Evolutionary conservation across 1,140 invertebrate genomes (phyloP), one percentile per base, ranked within the genome.

Genomic region (Hormaphis cornu): DNA sequence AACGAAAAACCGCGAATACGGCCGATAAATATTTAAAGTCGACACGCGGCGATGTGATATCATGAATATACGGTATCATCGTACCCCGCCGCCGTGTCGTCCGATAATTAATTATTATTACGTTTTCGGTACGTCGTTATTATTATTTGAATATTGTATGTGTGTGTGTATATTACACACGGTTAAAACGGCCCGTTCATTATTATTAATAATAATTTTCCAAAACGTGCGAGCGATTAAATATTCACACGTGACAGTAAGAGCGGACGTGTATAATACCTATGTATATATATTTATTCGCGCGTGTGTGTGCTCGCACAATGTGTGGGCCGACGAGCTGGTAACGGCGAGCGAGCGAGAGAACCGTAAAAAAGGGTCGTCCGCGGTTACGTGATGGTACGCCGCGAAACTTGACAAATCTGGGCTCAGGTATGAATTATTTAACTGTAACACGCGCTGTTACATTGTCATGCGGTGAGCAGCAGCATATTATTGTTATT

Each of bases 121-220:
- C 61, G 61, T 42, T 66, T 44, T 66, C 18, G 44, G 61, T 50
- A 33, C 61, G 61, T 66, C 61, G 28, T 66, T 66, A n/a, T n/a
- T n/a, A n/a, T n/a, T n/a, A n/a, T n/a, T 66, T 66, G 61, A 66
- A 66, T 66, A 66, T 66, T 66, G 44, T 66, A 66, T 50, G 61
- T n/a, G n/a, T n/a, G n/a, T n/a, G n/a, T n/a, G n/a, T n/a, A n/a
- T n/a, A n/a, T n/a, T n/a, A n/a, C n/a, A n/a, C n/a, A n/a, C 28
- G 61, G 61, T 66, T 66, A 66, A 66, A 66, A 50, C 28, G 18
- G 44, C 44, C 59, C 20, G 28, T 66, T 66, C 61, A 66, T 66
- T 66, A 46, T 66, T 66, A 66, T n/a, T n/a, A n/a, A n/a, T n/a
- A n/a, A n/a, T n/a, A n/a, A n/a, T 50, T 66, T 66, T 66, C 50